Conservation (phyloP, 2,888 invertebrate genomes). For the Orchesellides sinensis region DNA sequence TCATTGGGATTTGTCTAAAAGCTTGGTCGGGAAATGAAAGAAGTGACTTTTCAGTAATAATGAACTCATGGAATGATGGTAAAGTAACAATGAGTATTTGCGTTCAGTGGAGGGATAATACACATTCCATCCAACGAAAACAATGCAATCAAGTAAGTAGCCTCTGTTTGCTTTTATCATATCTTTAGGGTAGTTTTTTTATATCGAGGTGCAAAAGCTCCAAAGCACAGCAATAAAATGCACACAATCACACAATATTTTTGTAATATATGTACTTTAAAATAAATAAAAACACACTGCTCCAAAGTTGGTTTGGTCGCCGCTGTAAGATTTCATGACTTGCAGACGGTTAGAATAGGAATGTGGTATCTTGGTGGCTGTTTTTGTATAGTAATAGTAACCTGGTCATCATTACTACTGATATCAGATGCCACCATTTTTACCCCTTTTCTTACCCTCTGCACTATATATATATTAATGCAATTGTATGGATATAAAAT, state of each 20-base stretch:
- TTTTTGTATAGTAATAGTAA: background rate
- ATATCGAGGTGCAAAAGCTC: conserved; percentile 13
- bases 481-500: background rate
- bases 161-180: background rate
- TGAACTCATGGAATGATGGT: background rate
- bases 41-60: too few relatives aligned
- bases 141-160: too few relatives aligned
- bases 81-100: background rate
- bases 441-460: conserved; percentile 15
- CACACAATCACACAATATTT: background rate
- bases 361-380: too few relatives aligned
- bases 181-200: background rate
- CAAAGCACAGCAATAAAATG: background rate
- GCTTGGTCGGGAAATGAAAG: too few relatives aligned
- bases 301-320: background rate
- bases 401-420: background rate
- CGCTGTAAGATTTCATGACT: conserved; percentile 20
- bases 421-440: conserved; percentile 27
- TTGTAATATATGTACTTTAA: background rate
- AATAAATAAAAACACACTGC: background rate
- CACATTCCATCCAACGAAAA: background rate
- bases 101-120: background rate
- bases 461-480: conserved; percentile 20
- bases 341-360: conserved; percentile 15
- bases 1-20: too few relatives aligned